Conservation (phyloP, 1,140 invertebrate genomes). For the Ephestia elutella region DNA sequence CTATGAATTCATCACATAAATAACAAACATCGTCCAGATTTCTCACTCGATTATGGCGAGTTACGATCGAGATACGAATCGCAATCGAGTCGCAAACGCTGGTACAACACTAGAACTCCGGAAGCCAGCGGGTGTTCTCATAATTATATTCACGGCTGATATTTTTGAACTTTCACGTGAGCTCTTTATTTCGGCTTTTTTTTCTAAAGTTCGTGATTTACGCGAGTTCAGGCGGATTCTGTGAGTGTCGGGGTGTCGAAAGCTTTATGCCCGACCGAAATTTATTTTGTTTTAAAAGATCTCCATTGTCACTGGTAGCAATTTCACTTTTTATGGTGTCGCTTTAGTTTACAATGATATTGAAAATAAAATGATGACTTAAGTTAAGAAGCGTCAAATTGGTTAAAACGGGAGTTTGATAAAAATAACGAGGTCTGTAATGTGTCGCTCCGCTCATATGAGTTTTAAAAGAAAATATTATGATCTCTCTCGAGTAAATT, state of each 20-base stretch:
- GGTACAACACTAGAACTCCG: slow-evolving; percentile 46
- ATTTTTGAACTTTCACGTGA: slow-evolving; percentile 72
- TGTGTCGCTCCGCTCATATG: no score
- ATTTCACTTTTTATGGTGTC: neutral
- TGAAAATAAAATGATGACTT: slow-evolving; percentile 10
- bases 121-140: slow-evolving; percentile 68
- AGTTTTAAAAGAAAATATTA: no score
- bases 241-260: slow-evolving; percentile 61
- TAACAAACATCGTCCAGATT: neutral
- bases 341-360: slow-evolving; percentile 12
- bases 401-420: no score
- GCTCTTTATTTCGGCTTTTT: slow-evolving; percentile 63
- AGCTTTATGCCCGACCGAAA: slow-evolving; percentile 61
- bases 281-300: slow-evolving; percentile 69
- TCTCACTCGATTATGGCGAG: neutral
- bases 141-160: slow-evolving; percentile 72
- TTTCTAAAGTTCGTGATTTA: slow-evolving; percentile 69
- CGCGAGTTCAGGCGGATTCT: slow-evolving; percentile 53
- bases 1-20: neutral
- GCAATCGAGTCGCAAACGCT: neutral
- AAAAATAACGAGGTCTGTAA: no score
- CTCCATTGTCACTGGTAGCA: slow-evolving; percentile 24
- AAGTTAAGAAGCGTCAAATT: neutral
- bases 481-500: no score
- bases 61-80: slow-evolving; percentile 1